Evolutionary conservation across 2,797 vertebrate species (phyloP), one percentile per base, ranked within the genome.

Genomic region (Graptemys geographica): DNA sequence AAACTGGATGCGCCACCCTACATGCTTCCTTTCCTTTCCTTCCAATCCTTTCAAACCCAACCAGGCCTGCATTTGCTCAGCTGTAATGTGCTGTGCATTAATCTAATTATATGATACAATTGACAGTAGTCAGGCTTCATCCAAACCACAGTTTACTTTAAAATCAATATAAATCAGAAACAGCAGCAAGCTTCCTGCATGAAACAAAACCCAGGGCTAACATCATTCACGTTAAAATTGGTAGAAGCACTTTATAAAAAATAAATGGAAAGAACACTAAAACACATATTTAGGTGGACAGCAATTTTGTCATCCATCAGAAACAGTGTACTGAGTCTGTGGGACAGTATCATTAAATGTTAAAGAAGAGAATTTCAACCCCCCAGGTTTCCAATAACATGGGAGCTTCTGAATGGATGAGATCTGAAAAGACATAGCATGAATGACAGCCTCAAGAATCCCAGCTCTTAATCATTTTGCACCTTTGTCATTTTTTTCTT

Each of bases 361-460:
- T 96, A 92, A 92, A 84, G 37, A 88, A 78, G 55, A 86, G 83
- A 79, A 89, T 59, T 89, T 93, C 6, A 87, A 37, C 9, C 59
- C 7, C 13, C 11, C 12, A 37, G 31, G 27, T 87, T 94, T 93
- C 57, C 55, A 94, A 53, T 79, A 84, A 86, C 57, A 51, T 15
- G 91, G 5, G 16, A 88, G n/a, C 8, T 89, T 93, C 79, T 94
- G 59, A 96, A 83, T 53, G 8, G 23, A 81, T 92, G 78, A 83
- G 3, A 31, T 82, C 93, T 95, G 87, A 93, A 96, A 95, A 93
- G 11, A 13, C 72, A 91, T 86, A 47, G 19, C 52, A 56, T 65
- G 86, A 97, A 90, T 93, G 82, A 93, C 53, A 90, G 27, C 8
- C 89, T 95, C 80, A 87, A 92, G 51, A 83, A 92, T 52, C 52